Base-by-base conservation (phyloP, 2,113 vertebrate species). In the Suncus etruscus region DNA sequence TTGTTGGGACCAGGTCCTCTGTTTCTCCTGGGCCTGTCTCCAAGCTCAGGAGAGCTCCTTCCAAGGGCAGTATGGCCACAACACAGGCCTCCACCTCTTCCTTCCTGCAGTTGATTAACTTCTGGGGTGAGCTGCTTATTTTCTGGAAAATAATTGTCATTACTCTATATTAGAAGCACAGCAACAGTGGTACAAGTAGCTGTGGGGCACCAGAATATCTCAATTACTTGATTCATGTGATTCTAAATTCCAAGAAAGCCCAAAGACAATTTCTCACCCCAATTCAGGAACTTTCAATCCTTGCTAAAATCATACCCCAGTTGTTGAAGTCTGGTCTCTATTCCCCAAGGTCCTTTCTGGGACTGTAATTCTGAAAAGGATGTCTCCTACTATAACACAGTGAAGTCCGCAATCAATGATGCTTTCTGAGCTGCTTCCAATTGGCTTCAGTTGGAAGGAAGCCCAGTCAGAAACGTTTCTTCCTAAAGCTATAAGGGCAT, bases 31-130 rank as follows among this genome's bases (percentile, higher is more conserved):
- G 61, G 16, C 1, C 31, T 15, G 83, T 51, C 92, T 80, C 77
- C 88, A 69, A 2, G 90, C 75, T 87, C 68, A 70, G 5, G 96
- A 89, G 86, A 92, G 77, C 22, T 97, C 97, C 94, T 61, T 97
- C 96, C 3, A 96, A 69, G 61, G 96, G 93, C 47, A 87, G 27
- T 32, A 96, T 86, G 0, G 32, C 70, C 18, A 58, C 72, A 15
- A 95, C 94, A 69, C 97, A 98, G 0, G 77, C 25, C 9, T 97
- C 97, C 54, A 90, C 91, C 76, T 95, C 97, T 89, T 97, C 97
- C 5, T 27, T 93, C 73, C 27, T 69, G 48, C 1, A 66, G 69
- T 29, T 83, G 65, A 91, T 90, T 54, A 97, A 85, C 91, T 96
- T 96, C 27, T 73, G 31, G 1, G 97, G 96, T 1, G 91, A 83